phyloP scores from a whole-genome alignment of 2,888 invertebrate genomes.

The Lymantria dispar region DNA sequence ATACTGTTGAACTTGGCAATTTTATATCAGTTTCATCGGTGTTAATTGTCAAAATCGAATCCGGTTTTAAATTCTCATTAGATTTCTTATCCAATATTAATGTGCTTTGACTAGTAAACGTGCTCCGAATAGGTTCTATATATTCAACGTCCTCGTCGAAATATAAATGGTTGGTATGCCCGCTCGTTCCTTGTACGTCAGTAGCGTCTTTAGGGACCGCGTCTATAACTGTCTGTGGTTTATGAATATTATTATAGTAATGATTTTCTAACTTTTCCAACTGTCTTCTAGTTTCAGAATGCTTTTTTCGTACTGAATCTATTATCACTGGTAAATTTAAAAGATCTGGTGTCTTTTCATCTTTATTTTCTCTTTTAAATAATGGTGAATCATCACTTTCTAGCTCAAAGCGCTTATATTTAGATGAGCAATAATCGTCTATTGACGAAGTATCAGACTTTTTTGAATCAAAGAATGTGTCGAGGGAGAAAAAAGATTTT shows the following conservation, averaged over 20 bases:
- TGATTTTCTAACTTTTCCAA: constrained; percentile 76
- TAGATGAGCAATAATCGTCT: constrained; percentile 78
- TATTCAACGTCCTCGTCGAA: constrained; percentile 77
- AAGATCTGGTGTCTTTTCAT: constrained; percentile 71
- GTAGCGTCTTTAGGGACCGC: constrained; percentile 75
- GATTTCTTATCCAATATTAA: constrained; percentile 70
- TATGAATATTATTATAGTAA: constrained; percentile 70
- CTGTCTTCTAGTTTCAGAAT: constrained; percentile 70
- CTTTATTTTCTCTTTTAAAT: constrained; percentile 59
- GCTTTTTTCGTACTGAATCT: constrained; percentile 72
- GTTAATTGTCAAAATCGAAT: constrained; percentile 67
- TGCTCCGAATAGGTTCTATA: constrained; percentile 76
- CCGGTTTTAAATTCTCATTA: constrained; percentile 49
- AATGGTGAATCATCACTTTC: constrained; percentile 78
- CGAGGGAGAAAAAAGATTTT: constrained; percentile 78
- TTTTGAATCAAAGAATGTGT: constrained; percentile 76
- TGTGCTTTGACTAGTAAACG: constrained; percentile 76
- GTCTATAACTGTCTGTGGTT: constrained; percentile 66
- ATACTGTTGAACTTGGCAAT: constrained; percentile 71
- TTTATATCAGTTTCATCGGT: constrained; percentile 75
- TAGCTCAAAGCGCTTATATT: constrained; percentile 76
- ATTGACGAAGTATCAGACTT: constrained; percentile 76
- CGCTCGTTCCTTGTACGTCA: constrained; percentile 66
- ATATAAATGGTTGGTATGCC: constrained; percentile 62
- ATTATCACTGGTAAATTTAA: constrained; percentile 73